Conservation (phyloP, 2,888 invertebrate genomes). For the Eledone cirrhosa region DNA sequence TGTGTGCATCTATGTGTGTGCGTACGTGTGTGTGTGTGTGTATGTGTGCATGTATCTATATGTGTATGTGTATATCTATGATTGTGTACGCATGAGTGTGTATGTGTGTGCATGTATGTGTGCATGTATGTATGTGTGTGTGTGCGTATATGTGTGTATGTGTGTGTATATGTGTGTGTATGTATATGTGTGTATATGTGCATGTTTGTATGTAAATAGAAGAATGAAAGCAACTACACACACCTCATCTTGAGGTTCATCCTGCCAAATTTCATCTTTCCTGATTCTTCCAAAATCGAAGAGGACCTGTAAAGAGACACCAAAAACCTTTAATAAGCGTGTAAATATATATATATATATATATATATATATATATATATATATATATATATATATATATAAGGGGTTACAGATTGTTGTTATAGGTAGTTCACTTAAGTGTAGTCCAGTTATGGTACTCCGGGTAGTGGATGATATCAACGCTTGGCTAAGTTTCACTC, state of each 20-base stretch:
- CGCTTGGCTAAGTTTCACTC: too few relatives aligned
- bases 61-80: background rate
- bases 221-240: background rate
- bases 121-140: background rate
- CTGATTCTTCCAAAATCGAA: conserved; percentile 47
- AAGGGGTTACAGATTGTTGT: too few relatives aligned
- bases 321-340: background rate
- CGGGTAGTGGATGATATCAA: too few relatives aligned
- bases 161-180: background rate
- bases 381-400: too few relatives aligned
- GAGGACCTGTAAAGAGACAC: conserved; percentile 39
- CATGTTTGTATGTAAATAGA: too few relatives aligned
- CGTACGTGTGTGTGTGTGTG: background rate
- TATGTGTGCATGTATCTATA: background rate
- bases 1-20: background rate
- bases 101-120: background rate
- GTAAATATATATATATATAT: background rate
- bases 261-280: conserved; percentile 50
- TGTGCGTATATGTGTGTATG: background rate
- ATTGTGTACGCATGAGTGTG: background rate
- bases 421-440: too few relatives aligned
- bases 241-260: conserved; percentile 49
- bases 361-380: conserved; percentile 1
- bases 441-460: too few relatives aligned
- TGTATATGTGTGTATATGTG: background rate